These are phyloP conservation scores for Corvus hawaiiensis DNA, from an alignment of 2,113 vertebrate genomes.

Conservation along the genomic window DNA sequence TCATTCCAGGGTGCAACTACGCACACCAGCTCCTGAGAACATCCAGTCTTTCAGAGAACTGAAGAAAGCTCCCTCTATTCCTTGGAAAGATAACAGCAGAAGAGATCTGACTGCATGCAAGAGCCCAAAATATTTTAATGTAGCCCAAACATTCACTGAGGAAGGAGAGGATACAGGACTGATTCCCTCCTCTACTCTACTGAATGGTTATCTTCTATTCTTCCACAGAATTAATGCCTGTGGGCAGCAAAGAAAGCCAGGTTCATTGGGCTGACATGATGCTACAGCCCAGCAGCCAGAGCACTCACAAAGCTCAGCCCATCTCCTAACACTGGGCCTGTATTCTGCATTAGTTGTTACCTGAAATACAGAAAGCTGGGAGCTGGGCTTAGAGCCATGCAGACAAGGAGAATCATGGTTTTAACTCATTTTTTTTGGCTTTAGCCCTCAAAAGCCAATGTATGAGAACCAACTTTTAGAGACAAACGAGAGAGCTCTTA, in stretches of 20 bases:
- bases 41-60: background rate
- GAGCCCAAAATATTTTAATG: background rate
- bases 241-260: background rate
- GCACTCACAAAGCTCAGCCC: background rate
- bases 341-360: background rate
- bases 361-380: background rate
- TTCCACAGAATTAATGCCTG: background rate
- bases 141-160: background rate
- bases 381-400: background rate
- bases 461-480: background rate
- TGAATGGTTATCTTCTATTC: background rate
- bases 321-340: background rate
- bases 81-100: background rate
- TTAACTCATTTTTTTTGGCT: background rate
- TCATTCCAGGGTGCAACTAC: background rate
- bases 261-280: background rate
- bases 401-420: background rate
- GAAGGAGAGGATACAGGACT: background rate
- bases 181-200: background rate
- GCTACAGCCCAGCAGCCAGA: background rate
- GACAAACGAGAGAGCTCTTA: background rate
- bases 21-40: background rate
- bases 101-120: rapidly evolving
- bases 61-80: background rate
- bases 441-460: background rate